Evolutionary conservation across 2,888 invertebrate species (phyloP).

Genomic region (Zhuqinia jingwanae): DNA sequence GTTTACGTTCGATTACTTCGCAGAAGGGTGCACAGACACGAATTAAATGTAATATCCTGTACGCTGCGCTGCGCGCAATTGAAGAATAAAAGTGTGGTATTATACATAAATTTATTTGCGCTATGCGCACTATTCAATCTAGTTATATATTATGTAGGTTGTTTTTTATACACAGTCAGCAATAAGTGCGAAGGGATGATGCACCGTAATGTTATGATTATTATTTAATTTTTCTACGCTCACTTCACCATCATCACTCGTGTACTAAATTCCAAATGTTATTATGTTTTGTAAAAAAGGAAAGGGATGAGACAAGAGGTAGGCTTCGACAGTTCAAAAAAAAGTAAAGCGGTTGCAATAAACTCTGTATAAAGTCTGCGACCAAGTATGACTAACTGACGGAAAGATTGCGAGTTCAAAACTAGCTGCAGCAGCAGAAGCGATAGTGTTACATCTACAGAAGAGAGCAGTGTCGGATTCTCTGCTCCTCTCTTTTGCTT

Average conservation of each 20-base stretch:
- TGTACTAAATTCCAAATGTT: conserved; percentile 5
- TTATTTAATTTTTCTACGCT: conserved; percentile 40
- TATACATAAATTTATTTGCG: not conserved
- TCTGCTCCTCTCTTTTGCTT: conserved; percentile 21
- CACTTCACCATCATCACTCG: conserved; percentile 33
- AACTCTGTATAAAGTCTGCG: conserved; percentile 36
- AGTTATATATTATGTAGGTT: conserved; percentile 27
- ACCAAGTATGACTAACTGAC: conserved; percentile 65
- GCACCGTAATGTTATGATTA: conserved; percentile 43
- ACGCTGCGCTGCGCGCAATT: not conserved
- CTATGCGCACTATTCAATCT: not conserved
- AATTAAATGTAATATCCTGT: not conserved
- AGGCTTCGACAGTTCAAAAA: conserved; percentile 46
- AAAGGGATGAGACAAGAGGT: conserved; percentile 61
- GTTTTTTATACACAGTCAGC: conserved; percentile 19
- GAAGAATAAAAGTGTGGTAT: not conserved
- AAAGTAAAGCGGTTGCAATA: no score
- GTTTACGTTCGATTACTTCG: conserved; percentile 37
- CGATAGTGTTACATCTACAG: conserved; percentile 18
- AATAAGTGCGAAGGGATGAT: conserved; percentile 30
- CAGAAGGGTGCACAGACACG: not conserved
- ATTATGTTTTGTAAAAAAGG: conserved; percentile 31
- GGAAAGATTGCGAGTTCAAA: conserved; percentile 55
- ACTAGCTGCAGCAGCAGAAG: not conserved
- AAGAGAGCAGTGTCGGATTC: not conserved